Conservation (phyloP, 2,797 vertebrate genomes). For the Eospalax fontanierii region DNA sequence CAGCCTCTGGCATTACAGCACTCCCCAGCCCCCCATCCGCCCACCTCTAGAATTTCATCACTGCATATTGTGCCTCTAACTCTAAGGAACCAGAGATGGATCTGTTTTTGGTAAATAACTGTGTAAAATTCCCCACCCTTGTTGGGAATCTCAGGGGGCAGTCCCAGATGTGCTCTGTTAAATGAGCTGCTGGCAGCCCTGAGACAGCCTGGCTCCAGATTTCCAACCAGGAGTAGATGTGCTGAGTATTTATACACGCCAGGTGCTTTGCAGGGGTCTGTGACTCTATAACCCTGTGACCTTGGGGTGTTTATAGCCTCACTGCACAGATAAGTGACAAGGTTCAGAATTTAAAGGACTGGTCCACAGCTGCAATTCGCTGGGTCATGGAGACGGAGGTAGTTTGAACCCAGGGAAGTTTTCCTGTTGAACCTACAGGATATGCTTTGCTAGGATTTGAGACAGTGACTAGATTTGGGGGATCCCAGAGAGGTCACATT, state of each 20-base stretch:
- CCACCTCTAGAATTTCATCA: slow-evolving; percentile 76
- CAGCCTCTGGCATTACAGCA: not conserved
- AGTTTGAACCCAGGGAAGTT: slow-evolving; percentile 19
- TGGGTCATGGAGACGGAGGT: not conserved
- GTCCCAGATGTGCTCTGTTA: slow-evolving; percentile 52
- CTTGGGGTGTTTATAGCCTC: not conserved
- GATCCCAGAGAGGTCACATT: slow-evolving; percentile 1
- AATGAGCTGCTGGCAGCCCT: not conserved
- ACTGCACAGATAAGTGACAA: slow-evolving; percentile 26
- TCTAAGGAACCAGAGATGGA: slow-evolving; percentile 45
- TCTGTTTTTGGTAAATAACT: slow-evolving; percentile 79
- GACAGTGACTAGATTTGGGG: slow-evolving; percentile 22
- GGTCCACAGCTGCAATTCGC: not conserved
- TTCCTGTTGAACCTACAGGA: slow-evolving; percentile 47
- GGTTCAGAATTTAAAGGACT: slow-evolving; percentile 43
- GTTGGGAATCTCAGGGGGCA: slow-evolving; percentile 56
- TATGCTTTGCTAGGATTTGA: slow-evolving; percentile 20
- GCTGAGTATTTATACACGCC: not conserved
- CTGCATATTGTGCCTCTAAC: slow-evolving; percentile 59
- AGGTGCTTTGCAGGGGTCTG: not conserved
- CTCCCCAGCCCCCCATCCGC: not conserved
- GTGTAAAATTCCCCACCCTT: slow-evolving; percentile 66
- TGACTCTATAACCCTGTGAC: slow-evolving; percentile 30
- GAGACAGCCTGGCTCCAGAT: not conserved
- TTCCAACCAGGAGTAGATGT: not conserved